These are phyloP conservation scores for Palythoa grandis DNA, from an alignment of 92 coral and sea anemone genomes.

Conservation along the genomic window DNA sequence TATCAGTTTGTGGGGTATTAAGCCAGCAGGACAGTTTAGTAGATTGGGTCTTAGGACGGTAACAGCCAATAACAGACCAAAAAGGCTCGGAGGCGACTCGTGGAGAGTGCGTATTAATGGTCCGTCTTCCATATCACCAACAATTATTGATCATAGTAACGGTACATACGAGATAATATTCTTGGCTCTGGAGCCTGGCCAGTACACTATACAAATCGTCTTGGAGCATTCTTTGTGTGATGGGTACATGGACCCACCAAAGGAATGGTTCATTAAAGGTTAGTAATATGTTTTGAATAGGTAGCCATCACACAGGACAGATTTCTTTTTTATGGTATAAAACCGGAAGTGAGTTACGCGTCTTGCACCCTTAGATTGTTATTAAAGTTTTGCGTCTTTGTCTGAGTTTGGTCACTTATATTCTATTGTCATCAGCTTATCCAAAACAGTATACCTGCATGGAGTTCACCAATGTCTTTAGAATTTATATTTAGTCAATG, in stretches of 20 bases:
- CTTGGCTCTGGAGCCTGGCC: conserved; percentile 87
- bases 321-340: background rate
- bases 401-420: too few species aligned
- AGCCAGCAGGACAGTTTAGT: conserved; percentile 87
- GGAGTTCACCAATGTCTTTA: too few species aligned
- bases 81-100: conserved; percentile 84
- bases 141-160: conserved; percentile 85
- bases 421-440: too few species aligned
- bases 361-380: too few species aligned
- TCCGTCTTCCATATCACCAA: conserved; percentile 79
- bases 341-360: background rate
- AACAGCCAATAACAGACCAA: conserved; percentile 64
- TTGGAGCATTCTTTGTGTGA: conserved; percentile 88
- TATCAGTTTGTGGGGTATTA: conserved; percentile 68
- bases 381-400: too few species aligned
- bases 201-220: conserved; percentile 59
- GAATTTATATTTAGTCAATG: too few species aligned
- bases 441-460: too few species aligned
- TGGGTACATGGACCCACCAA: conserved; percentile 88
- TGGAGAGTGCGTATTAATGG: conserved; percentile 84
- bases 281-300: too few species aligned
- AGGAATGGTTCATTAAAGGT: conserved; percentile 87
- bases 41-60: conserved; percentile 75
- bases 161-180: conserved; percentile 92
- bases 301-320: background rate